Evolutionary conservation across 2,888 invertebrate species (phyloP).

Genomic region (Isotomurus palustris): DNA sequence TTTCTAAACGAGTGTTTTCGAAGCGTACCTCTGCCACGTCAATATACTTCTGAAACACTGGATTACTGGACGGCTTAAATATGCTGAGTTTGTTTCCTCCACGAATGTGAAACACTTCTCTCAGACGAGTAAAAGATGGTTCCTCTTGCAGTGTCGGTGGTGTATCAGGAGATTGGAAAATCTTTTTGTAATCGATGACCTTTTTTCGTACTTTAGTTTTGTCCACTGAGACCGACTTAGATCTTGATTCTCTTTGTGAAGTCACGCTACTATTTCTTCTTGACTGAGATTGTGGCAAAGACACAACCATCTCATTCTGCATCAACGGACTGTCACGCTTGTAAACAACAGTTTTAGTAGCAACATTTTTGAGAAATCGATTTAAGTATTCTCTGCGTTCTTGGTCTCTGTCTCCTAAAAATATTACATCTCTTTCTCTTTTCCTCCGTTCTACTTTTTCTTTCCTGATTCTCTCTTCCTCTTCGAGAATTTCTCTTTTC

Average conservation of each 20-base stretch:
- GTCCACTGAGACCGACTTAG: too few species aligned
- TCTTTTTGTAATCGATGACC: background rate
- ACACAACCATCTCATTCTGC: too few species aligned
- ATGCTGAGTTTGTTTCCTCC: background rate
- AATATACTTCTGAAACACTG: background rate
- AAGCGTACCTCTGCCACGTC: background rate
- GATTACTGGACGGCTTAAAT: conserved; percentile 4
- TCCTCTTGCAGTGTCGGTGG: conserved; percentile 7
- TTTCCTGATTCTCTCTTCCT: conserved; percentile 1
- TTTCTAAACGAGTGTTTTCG: background rate
- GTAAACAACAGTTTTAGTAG: too few species aligned
- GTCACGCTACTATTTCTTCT: too few species aligned
- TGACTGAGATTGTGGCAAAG: too few species aligned
- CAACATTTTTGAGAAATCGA: too few species aligned
- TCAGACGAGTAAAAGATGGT: conserved; percentile 1
- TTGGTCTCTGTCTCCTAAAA: background rate
- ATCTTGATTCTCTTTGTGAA: too few species aligned
- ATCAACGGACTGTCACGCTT: too few species aligned
- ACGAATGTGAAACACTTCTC: conserved; percentile 5
- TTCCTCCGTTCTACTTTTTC: background rate
- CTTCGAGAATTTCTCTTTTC: background rate
- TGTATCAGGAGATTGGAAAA: conserved; percentile 1
- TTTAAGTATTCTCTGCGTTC: background rate
- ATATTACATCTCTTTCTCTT: background rate
- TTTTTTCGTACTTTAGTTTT: background rate